These are phyloP conservation scores for Lasius platythorax DNA, from an alignment of 2,888 invertebrate species.

Conservation along the genomic window DNA sequence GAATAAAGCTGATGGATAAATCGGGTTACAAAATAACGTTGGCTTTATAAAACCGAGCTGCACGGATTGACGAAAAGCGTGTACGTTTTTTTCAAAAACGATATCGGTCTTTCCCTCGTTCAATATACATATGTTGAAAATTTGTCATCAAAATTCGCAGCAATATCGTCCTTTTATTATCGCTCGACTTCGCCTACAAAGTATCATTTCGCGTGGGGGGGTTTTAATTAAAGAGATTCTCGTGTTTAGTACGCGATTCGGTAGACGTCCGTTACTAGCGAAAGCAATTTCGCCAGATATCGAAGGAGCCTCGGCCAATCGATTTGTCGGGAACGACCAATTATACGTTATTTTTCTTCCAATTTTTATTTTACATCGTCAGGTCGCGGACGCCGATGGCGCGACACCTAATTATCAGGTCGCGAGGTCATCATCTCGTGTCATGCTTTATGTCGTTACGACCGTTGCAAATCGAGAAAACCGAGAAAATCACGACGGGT, in stretches of 20 bases:
- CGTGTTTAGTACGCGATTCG: slow-evolving; percentile 14
- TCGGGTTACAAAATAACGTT: background rate
- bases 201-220: background rate
- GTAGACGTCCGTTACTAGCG: background rate
- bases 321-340: background rate
- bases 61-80: background rate
- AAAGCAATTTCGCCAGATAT: slow-evolving; percentile 15
- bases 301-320: slow-evolving; percentile 6
- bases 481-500: background rate
- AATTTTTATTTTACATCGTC: slow-evolving; percentile 20
- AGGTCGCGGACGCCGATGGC: background rate
- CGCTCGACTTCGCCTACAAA: background rate
- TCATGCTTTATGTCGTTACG: background rate
- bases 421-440: slow-evolving; percentile 3
- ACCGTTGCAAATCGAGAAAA: background rate
- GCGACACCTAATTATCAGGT: slow-evolving; percentile 22
- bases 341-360: slow-evolving; percentile 3
- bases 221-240: slow-evolving; percentile 36
- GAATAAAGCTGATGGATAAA: background rate
- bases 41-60: background rate
- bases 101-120: background rate
- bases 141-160: background rate
- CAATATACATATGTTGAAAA: slow-evolving; percentile 3
- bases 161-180: background rate
- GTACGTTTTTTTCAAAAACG: background rate